Percentiles rank a stretch among this genome's conserved stretches.
These are phyloP conservation scores for Thalassoma bifasciatum DNA, from an alignment of 2,113 vertebrate genomes.

Conservation along the genomic window DNA sequence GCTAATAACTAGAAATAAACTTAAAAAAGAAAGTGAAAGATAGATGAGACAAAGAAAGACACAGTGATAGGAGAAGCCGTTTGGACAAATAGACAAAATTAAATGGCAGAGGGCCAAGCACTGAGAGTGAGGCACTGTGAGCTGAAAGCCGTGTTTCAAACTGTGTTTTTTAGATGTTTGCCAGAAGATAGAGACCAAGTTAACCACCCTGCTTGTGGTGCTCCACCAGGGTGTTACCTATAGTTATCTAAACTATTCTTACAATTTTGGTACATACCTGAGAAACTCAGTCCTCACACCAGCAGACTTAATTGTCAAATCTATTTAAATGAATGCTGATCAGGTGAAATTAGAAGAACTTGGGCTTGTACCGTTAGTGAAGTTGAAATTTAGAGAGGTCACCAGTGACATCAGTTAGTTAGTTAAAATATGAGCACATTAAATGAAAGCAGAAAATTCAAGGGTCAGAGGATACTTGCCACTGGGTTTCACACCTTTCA, in stretches of 20 bases:
- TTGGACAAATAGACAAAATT: constrained; percentile 57
- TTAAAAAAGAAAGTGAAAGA: constrained; percentile 52
- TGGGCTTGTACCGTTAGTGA: no score
- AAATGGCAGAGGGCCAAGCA: constrained; percentile 54
- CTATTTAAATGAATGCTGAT: no score
- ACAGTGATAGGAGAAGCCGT: constrained; percentile 59
- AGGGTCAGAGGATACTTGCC: not conserved
- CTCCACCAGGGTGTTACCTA: not conserved
- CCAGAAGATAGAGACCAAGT: constrained; percentile 56
- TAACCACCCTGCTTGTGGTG: constrained; percentile 17
- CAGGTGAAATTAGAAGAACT: no score
- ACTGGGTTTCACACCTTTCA: not conserved
- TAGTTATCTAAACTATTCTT: no score
- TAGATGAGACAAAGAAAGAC: constrained; percentile 38
- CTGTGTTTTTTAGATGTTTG: constrained; percentile 60
- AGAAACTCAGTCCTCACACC: no score
- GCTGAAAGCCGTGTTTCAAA: constrained; percentile 52
- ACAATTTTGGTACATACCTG: no score
- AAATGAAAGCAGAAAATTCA: not conserved
- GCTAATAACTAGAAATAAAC: constrained; percentile 61
- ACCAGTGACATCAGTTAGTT: not conserved
- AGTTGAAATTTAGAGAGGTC: not conserved
- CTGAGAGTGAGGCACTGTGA: constrained; percentile 38
- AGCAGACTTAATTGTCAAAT: no score
- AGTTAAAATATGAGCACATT: not conserved